Base-by-base conservation (phyloP, 2,113 vertebrate species). In the Mionectes macconnelli region DNA sequence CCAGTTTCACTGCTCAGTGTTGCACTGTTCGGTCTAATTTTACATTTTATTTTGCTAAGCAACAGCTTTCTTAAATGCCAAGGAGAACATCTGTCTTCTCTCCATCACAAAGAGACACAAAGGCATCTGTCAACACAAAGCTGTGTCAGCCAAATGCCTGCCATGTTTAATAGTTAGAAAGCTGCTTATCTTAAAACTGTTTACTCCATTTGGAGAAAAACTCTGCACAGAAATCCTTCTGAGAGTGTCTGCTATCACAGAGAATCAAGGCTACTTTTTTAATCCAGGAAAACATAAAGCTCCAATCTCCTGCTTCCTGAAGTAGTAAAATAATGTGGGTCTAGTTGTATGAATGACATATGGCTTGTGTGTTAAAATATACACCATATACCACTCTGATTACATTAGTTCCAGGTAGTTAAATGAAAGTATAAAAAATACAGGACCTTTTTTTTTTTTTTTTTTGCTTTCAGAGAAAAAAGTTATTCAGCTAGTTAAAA, bases 71-170 rank as follows among this genome's bases (percentile, higher is more conserved):
- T 74, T 27, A 92, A 78, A 74, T 60, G 75, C 85, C 91, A 94
- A 68, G 68, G 78, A 94, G 79, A 91, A 87, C 68, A 91, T 96
- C 79, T 96, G 91, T 35, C 92, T 84, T 67, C 70, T 56, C 93
- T 95, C 74, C 75, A 69, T 80, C 91, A 85, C 87, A 72, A 6
- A 89, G 80, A 49, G 93, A 69, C 66, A 78, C 40, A 73, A 80
- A 90, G 70, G 94, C 91, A 76, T 82, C 91, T 85, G 73, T 82
- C 94, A 94, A 0, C 69, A 69, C 2, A 9, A 30, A 63, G 84
- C 73, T 59, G 80, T 55, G 76, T 74, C 93, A 90, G 83, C 80
- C 91, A 45, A 86, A 33, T 4, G 64, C 77, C 91, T 76, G 68
- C 79, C 69, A 20, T 39, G 5, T 37, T 63, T 55, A 30, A 44